Base-by-base conservation (phyloP, 2,888 invertebrate genomes). In the Morpho achilles region DNA sequence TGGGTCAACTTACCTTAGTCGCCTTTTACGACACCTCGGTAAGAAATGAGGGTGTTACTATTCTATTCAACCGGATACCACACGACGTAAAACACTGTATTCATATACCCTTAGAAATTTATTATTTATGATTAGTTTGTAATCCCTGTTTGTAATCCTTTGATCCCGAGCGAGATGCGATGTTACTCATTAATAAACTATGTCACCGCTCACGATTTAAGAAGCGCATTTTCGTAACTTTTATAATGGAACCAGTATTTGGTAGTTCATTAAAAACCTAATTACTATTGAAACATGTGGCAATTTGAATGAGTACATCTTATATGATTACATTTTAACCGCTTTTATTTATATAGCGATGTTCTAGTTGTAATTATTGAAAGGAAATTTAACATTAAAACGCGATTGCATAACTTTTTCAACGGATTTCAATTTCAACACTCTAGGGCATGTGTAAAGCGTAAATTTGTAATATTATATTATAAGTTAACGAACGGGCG, bases 251-350 rank as follows among this genome's bases (percentile, higher is more conserved):
- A 16, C 16, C 22, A 39, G 50, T 45, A 45, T 56, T 46, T 46
- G 50, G 45, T 56, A 10, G 22, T 56, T 50, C 56, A 56, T 56
- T 56, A 51, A 50, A 51, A 56, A 50, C 42, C 49, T 39, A 49
- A 55, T 55, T 44, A 49, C 48, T 46, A 4, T 39, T 53, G 41
- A 41, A 46, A 41, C 46, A 53, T 23, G 40, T 40, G 22, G 53
- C 46, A 46, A 46, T 53, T 46, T 9, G n/a, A n/a, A 40, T 39
- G 44, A 52, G 46, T 53, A 53, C 53, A 40, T 53, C 39, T 53
- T 47, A 53, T 53, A 22, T 46, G 53, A 53, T 53, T 53, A 53
- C 52, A 22, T 53, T 53, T 53, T 46, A 46, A 53, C 46, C 39
- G 53, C 40, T 41, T 53, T 22, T 9, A 40, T 46, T 46, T 53